Base-by-base conservation (phyloP, 2,888 invertebrate genomes). In the Abscondita cerata region DNA sequence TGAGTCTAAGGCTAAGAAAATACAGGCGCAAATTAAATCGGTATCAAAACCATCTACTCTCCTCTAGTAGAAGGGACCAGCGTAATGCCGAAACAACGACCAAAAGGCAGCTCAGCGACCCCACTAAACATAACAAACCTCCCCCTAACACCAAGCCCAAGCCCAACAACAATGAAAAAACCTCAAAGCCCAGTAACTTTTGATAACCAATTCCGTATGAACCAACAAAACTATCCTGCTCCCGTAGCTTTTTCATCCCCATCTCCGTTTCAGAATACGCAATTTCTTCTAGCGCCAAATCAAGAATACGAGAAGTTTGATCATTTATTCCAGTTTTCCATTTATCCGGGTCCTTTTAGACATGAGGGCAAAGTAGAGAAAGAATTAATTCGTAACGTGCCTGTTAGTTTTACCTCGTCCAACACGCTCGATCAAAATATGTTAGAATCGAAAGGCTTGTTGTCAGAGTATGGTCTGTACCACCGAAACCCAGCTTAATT, bases 51-150 rank as follows among this genome's bases (percentile, higher is more conserved):
- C 76, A 41, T 78, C 82, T 11, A 76, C 83, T 2, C 81, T 9
- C 78, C 83, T 1, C 69, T 83, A 1, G 83, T 87, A 6, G 89
- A 90, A 75, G 89, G 90, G 56, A 94, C 94, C 1, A 91, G 91
- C 68, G 92, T 94, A 18, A 90, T 90, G 52, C 93, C 93, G 1
- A 82, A 93, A 52, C 92, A 93, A 76, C 83, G 94, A 69, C 94
- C 94, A 8, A 93, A 93, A 77, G 90, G 88, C 25, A 83, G 78
- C 64, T 79, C 81, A 4, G 79, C 83, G 54, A 76, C 78, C 33
- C 81, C 81, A 0, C 65, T 81, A 50, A 80, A 72, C 53, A 70
- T 81, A 20, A 77, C 81, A 70, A 80, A 82, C 51, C 75, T 85
- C 51, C 83, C 84, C 6, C 71, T 85, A 33, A 83, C 83, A 1